Evolutionary conservation across 2,113 vertebrate species (phyloP).

Genomic region (Diglossa brunneiventris): DNA sequence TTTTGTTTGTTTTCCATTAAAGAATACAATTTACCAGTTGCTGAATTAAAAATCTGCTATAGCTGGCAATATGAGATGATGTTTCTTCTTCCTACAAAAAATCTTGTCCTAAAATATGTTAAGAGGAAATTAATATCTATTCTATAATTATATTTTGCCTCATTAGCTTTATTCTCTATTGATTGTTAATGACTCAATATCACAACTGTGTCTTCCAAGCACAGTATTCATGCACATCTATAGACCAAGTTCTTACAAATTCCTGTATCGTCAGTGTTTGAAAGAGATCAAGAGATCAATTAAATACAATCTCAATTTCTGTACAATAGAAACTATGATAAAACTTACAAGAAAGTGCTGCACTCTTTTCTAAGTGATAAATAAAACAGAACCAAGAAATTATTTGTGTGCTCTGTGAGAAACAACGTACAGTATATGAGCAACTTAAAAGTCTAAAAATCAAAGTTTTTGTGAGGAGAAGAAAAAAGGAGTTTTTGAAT

Average conservation of each 20-base stretch:
- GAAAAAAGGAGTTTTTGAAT: background rate
- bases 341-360: background rate
- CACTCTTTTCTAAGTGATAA: background rate
- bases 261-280: background rate
- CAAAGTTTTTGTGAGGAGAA: background rate
- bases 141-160: background rate
- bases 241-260: background rate
- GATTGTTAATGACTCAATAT: background rate
- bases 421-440: background rate
- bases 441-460: background rate
- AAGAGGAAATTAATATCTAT: background rate
- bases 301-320: background rate
- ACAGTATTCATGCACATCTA: rapidly evolving
- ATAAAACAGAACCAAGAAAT: background rate
- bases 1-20: background rate
- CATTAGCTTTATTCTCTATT: background rate
- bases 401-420: background rate
- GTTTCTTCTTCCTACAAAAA: background rate
- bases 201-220: background rate
- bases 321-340: background rate
- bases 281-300: background rate
- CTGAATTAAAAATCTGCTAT: background rate
- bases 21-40: background rate
- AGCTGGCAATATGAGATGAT: background rate
- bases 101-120: background rate